Evolutionary conservation across 2,113 vertebrate genomes (phyloP).

Genomic region (Dipodomys merriami): DNA sequence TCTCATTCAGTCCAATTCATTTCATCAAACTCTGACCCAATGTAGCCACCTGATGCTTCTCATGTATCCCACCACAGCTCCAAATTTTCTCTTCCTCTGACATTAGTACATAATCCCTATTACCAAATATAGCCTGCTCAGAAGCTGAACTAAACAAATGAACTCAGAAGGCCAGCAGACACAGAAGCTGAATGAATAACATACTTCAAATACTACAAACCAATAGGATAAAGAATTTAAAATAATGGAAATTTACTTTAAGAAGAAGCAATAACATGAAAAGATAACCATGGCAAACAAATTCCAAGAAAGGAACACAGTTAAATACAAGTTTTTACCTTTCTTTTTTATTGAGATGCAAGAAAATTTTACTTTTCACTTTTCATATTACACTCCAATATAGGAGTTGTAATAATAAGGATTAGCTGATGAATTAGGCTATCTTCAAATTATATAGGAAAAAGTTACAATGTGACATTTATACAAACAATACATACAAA

Average conservation of each 20-base stretch:
- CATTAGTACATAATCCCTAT: not conserved
- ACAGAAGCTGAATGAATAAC: not conserved
- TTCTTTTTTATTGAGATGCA: not conserved
- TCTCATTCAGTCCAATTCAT: not conserved
- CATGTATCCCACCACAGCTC: not conserved
- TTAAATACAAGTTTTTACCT: not conserved
- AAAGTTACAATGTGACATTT: constrained; percentile 30
- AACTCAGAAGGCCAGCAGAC: not conserved
- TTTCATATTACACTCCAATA: not conserved
- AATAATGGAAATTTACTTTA: not conserved
- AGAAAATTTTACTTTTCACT: not conserved
- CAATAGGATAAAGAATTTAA: not conserved
- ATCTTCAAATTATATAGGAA: not conserved
- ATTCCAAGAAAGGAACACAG: not conserved
- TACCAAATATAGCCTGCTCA: not conserved
- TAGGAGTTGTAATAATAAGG: not conserved
- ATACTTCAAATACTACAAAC: not conserved
- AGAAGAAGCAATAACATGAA: constrained; percentile 15
- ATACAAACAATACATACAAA: not conserved
- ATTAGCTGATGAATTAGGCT: not conserved
- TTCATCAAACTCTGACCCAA: not conserved
- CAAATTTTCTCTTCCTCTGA: not conserved
- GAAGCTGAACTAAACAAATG: not conserved
- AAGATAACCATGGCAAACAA: not conserved
- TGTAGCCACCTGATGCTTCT: not conserved